Base-by-base conservation (phyloP, 53 echinoderm and acorn worm genomes). In the Arbacia lixula region DNA sequence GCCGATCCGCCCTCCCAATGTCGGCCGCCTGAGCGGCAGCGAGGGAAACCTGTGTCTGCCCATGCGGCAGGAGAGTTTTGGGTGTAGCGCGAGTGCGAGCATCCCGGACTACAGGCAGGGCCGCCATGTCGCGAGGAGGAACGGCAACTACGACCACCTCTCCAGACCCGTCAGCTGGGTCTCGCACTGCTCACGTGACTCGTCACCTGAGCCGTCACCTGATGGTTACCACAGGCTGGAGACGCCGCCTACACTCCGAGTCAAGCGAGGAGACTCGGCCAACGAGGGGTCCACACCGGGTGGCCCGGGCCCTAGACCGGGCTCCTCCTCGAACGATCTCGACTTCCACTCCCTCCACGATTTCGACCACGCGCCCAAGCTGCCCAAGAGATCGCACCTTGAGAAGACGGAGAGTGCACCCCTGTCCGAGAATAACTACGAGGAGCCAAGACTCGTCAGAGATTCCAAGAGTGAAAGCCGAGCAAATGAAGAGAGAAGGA, bases 141-240 rank as follows among this genome's bases (percentile, higher is more conserved):
- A 61, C 30, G 82, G 63, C 32, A 81, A 81, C 82, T 81, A 64
- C 21, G 82, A 81, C 31, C 82, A 81, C 50, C 50, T 81, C 41
- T 25, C 82, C 28, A 14, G 82, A 61, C 82, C 82, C 9, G 64
- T 81, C 20, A 81, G 82, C 62, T 81, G 82, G 64, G 51, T 81
- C 19, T 81, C 82, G 43, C 62, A 42, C 19, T 63, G 64, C 31
- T 81, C 82, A 46, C 62, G 82, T 61, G 82, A 81, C 20, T 81
- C 82, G 11, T 81, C 82, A 42, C 82, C 82, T 63, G 82, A 81
- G 31, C 49, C 82, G 61, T 81, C 82, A 49, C 43, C 82, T 49
- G 64, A 81, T 63, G 82, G 82, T 30, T 80, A 64, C 42, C 82
- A 81, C 40, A 62, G 82, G 6, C 64, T 81, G 6, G 63, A 81